These are phyloP conservation scores for Calliphora vomitoria DNA, from an alignment of 2,888 invertebrate genomes.

Conservation along the genomic window DNA sequence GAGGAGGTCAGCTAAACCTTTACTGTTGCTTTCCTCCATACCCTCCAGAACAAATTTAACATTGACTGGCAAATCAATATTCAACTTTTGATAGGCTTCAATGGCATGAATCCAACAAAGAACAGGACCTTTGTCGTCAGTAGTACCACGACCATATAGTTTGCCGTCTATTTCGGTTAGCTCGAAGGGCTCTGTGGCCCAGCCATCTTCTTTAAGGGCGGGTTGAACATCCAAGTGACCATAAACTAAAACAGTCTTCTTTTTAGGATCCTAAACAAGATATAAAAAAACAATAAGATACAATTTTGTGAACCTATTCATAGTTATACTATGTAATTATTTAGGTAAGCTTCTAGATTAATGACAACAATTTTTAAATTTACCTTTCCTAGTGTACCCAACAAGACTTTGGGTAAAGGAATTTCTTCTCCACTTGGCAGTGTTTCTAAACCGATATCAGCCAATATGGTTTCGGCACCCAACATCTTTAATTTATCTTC, in stretches of 20 bases:
- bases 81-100: conserved; percentile 92
- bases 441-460: conserved; percentile 91
- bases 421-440: conserved; percentile 90
- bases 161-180: conserved; percentile 95
- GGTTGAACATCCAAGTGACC: conserved; percentile 99
- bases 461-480: conserved; percentile 90
- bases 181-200: conserved; percentile 97
- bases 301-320: neutral
- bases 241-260: conserved; percentile 97
- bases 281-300: neutral
- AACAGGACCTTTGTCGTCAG: conserved; percentile 98
- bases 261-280: conserved; percentile 87
- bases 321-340: no score
- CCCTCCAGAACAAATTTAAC: conserved; percentile 97
- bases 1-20: conserved; percentile 96
- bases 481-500: conserved; percentile 88
- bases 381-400: conserved; percentile 90
- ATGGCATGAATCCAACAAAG: conserved; percentile 98
- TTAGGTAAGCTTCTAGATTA: no score
- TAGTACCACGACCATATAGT: conserved; percentile 95
- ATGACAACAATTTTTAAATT: no score
- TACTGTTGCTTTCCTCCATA: conserved; percentile 99
- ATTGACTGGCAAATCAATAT: conserved; percentile 89
- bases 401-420: conserved; percentile 93
- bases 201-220: conserved; percentile 95